phyloP scores from a whole-genome alignment of 2,797 vertebrate species.

The Dromococcyx pavoninus region DNA sequence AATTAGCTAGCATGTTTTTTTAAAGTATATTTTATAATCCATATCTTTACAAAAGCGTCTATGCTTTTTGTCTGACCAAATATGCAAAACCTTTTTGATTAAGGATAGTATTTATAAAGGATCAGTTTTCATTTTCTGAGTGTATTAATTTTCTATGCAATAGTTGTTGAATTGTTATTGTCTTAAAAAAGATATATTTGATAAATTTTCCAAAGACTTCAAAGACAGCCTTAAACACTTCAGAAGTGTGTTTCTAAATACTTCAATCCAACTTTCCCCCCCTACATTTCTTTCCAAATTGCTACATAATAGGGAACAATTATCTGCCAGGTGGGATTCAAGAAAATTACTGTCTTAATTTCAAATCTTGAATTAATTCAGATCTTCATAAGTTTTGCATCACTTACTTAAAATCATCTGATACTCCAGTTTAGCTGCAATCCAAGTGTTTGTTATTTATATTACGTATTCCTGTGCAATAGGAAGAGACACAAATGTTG shows the following conservation, averaged over 20 bases:
- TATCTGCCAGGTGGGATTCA: conserved; percentile 1
- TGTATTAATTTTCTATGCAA: conserved; percentile 62
- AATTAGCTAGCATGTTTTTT: conserved; percentile 73
- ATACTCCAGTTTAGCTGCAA: background rate
- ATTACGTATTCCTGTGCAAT: background rate
- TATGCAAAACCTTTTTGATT: conserved; percentile 57
- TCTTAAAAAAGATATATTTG: conserved; percentile 32
- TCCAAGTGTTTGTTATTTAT: background rate
- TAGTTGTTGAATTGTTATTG: conserved; percentile 36
- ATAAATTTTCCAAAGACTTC: conserved; percentile 53
- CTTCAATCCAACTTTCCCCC: conserved; percentile 3
- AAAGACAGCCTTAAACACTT: conserved; percentile 35
- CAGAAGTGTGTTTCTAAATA: conserved; percentile 29
- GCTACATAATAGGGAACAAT: background rate
- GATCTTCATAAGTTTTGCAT: background rate
- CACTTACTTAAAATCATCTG: background rate
- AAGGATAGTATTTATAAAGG: conserved; percentile 76
- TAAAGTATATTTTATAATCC: conserved; percentile 75
- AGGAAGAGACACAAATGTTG: background rate
- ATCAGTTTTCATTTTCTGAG: conserved; percentile 48
- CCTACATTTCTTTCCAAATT: conserved; percentile 38
- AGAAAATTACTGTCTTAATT: conserved; percentile 16
- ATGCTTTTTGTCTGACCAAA: conserved; percentile 70
- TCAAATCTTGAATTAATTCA: conserved; percentile 5
- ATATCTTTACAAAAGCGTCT: conserved; percentile 63